Percentiles rank a stretch among this genome's conserved stretches.
Conservation (phyloP, 2,113 vertebrate genomes). For the Nesogale talazaci region DNA sequence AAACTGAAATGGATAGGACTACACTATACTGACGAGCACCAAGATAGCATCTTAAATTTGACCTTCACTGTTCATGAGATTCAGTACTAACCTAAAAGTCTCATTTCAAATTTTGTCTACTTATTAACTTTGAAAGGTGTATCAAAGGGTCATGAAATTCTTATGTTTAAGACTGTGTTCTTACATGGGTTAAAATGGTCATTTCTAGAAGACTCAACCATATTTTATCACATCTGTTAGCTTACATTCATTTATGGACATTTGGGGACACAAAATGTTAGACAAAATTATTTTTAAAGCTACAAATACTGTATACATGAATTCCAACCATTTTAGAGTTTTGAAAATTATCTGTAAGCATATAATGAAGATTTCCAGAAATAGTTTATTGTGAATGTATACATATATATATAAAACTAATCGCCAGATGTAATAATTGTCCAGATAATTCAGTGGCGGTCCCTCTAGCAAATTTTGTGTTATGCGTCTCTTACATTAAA, state of each 20-base stretch:
- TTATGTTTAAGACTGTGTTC: constrained; percentile 8
- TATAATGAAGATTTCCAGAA: constrained; percentile 7
- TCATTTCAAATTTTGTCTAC: constrained; percentile 1
- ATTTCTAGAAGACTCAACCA: background rate
- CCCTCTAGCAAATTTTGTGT: background rate
- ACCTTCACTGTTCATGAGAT: constrained; percentile 9
- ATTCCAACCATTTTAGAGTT: background rate
- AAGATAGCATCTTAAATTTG: constrained; percentile 30
- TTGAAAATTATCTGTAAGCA: background rate
- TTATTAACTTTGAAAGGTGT: background rate
- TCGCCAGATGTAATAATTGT: background rate
- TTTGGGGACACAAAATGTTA: background rate
- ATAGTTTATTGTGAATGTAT: background rate
- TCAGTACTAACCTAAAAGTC: background rate
- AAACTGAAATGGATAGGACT: background rate
- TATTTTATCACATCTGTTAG: background rate
- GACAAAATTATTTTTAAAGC: background rate
- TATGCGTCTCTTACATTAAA: background rate
- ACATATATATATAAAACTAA: background rate
- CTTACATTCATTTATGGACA: background rate
- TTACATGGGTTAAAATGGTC: background rate
- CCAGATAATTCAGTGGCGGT: background rate
- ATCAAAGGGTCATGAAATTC: background rate
- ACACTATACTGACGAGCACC: background rate
- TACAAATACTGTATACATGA: background rate